These are phyloP conservation scores for Pararge aegeria DNA, from an alignment of 1,140 invertebrate species.

Conservation along the genomic window DNA sequence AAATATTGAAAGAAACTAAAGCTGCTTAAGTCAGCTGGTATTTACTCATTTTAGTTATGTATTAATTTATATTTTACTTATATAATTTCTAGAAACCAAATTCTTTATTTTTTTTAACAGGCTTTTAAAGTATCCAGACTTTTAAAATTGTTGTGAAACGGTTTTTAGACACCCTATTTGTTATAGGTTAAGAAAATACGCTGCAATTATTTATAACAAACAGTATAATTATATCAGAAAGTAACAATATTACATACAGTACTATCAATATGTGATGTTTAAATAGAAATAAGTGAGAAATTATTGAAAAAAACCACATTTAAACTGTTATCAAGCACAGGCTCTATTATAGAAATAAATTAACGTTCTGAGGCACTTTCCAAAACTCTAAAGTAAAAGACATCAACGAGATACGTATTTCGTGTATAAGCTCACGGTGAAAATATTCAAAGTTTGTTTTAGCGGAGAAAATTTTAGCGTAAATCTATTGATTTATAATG, in stretches of 20 bases:
- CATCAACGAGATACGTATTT: conserved; percentile 61
- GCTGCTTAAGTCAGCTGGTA: conserved; percentile 3
- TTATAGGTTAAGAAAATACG: too few species aligned
- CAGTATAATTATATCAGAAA: too few species aligned
- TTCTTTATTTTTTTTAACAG: not conserved
- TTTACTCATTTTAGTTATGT: not conserved
- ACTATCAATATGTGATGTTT: too few species aligned
- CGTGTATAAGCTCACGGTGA: not conserved
- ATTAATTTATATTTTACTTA: not conserved
- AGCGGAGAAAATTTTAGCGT: not conserved
- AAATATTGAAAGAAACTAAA: conserved; percentile 19
- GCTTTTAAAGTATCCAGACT: too few species aligned
- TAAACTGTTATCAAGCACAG: not conserved
- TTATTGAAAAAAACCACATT: not conserved
- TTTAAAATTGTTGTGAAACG: too few species aligned
- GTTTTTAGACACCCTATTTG: too few species aligned
- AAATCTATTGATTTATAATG: not conserved
- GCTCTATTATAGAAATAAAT: conserved; percentile 4
- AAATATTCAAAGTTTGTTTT: conserved; percentile 8
- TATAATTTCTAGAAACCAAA: not conserved
- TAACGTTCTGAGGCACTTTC: conserved; percentile 14
- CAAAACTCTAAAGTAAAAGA: conserved; percentile 70
- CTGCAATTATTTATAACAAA: too few species aligned
- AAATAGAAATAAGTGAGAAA: not conserved
- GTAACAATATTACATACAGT: too few species aligned